These are phyloP conservation scores for Sternarchorhynchus goeldii DNA, from an alignment of 2,797 vertebrate genomes.

Conservation along the genomic window DNA sequence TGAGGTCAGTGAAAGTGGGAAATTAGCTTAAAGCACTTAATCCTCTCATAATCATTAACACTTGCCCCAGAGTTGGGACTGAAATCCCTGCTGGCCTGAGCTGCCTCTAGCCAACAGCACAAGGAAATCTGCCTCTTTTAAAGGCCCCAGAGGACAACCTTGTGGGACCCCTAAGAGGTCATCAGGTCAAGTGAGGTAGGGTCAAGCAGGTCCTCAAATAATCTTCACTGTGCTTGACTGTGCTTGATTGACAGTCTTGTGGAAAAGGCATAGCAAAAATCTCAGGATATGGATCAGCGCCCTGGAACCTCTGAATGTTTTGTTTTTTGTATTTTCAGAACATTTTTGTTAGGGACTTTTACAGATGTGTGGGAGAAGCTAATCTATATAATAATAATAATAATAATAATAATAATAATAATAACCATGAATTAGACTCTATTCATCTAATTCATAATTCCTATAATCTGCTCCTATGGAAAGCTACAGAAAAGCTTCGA, in stretches of 20 bases:
- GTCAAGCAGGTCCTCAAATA: conserved; percentile 37
- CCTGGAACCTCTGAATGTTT: background rate
- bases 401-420: too few species aligned
- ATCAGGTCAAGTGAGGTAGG: conserved; percentile 46
- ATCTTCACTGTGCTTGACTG: background rate
- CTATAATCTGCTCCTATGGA: background rate
- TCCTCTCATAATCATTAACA: conserved; percentile 46
- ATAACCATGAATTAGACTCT: background rate
- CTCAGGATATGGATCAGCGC: background rate
- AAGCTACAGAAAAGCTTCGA: too few species aligned
- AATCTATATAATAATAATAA: background rate
- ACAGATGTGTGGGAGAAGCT: background rate
- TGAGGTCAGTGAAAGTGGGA: conserved; percentile 35
- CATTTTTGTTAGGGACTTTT: background rate
- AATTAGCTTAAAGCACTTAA: conserved; percentile 55
- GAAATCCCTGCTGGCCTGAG: conserved; percentile 39
- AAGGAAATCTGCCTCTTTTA: conserved; percentile 32
- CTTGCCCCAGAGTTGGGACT: conserved; percentile 33
- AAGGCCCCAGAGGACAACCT: conserved; percentile 43
- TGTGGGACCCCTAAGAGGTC: conserved; percentile 49
- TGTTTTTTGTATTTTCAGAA: background rate
- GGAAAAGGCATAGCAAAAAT: background rate
- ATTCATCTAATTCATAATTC: too few species aligned
- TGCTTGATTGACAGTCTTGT: conserved; percentile 33
- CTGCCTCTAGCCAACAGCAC: conserved; percentile 31